Base-by-base conservation (phyloP, 2,797 vertebrate species). In the Xiphorhynchus erythropygius region DNA sequence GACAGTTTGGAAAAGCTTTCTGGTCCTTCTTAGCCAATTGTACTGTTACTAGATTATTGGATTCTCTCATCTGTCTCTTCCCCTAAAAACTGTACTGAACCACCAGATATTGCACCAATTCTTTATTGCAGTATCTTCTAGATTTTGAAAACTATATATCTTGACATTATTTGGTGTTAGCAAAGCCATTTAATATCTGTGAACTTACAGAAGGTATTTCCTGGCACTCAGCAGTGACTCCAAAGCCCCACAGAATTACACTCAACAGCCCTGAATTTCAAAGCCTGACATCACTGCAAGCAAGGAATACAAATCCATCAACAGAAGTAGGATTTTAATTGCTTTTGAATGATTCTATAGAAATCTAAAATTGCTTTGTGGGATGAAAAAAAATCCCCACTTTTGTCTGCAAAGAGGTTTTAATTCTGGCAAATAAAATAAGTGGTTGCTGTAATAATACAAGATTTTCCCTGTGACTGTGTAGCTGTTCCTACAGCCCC, bases 311-410 rank as follows among this genome's bases (percentile, higher is more conserved):
- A 93, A 96, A 93, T 84, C 94, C 87, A 73, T 88, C 93, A 87
- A 74, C 76, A 92, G 80, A 62, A 85, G 69, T n/a, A 69, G 59
- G 79, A 57, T 89, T 91, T 95, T 93, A 96, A 94, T 94, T 84
- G 75, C 67, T 79, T 93, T 93, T 93, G 91, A 87, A 55, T 87
- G 89, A 91, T 73, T 94, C 93, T 91, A 49, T 88, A 94, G 89
- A 92, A 93, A 87, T 81, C 76, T 70, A 56, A 95, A 95, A 90
- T 90, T 90, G 81, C 88, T 70, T 91, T 89, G 57, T 87, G 41
- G 55, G 50, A 84, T 89, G 27, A 73, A 78, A 80, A 80, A 80
- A 83, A 47, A 47, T 63, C 69, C 49, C 23, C 52, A 68, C 28
- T 96, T 89, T 94, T 82, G 69, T 95, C 88, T 60, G 50, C 47